phyloP scores from a whole-genome alignment of 2,797 vertebrate genomes.

The Spinus olivaceus region DNA sequence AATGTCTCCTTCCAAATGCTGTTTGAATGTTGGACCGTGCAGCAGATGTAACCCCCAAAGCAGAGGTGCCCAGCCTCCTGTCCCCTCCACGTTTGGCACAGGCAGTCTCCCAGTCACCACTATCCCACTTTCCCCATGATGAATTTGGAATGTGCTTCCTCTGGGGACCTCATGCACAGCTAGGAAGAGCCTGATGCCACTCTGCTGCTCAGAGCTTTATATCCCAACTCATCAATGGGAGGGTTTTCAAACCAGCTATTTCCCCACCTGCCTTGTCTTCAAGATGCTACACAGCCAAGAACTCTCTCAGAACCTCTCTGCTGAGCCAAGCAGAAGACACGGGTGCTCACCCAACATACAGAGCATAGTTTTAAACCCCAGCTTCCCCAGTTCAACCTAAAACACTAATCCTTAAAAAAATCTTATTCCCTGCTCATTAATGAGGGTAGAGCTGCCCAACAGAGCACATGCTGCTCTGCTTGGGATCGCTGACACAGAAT shows the following conservation, averaged over 20 bases:
- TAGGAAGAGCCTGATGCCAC: not conserved
- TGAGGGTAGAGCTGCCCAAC: not conserved
- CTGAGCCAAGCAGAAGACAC: not conserved
- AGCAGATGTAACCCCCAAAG: not conserved
- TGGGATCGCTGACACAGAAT: accelerated
- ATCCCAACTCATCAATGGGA: not conserved
- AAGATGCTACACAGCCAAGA: not conserved
- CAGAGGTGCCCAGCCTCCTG: accelerated
- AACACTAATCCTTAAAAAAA: not conserved
- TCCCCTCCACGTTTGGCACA: not conserved
- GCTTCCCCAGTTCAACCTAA: not conserved
- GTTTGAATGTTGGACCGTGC: not conserved
- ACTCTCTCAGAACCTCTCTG: not conserved
- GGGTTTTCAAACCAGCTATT: not conserved
- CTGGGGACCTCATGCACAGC: not conserved
- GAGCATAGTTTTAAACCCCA: not conserved
- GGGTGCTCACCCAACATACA: not conserved
- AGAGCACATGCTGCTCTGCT: not conserved
- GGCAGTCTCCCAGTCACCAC: not conserved
- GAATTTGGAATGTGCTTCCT: accelerated
- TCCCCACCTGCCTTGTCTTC: not conserved
- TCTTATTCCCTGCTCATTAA: accelerated
- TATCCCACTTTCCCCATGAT: accelerated
- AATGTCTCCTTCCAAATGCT: not conserved
- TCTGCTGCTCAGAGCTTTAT: not conserved